Base-by-base conservation (phyloP, 2,113 vertebrate genomes). In the Ictidomys tridecemlineatus region DNA sequence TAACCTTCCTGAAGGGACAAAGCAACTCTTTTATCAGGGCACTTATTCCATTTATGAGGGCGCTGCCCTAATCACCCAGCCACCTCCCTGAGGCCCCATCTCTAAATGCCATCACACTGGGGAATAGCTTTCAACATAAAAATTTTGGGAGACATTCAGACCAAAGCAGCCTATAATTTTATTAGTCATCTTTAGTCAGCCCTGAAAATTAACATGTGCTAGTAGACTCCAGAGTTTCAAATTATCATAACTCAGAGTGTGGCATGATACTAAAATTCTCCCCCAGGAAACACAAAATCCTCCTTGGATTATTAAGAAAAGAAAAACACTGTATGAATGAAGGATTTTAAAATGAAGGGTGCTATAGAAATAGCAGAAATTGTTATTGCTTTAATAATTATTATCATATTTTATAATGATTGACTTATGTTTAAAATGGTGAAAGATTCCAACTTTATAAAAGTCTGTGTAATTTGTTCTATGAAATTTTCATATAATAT, bases 401-500 rank as follows among this genome's bases (percentile, higher is more conserved):
- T 65, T 82, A 69, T 80, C 69, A 22, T 80, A 39, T 67, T 89
- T 77, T 58, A 18, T 82, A 79, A 79, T 2, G 0, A 34, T 45
- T 92, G 3, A 16, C 12, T 95, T 93, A 18, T 72, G 70, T 39
- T 63, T 89, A 72, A 80, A 77, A 4, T 72, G 34, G 39, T 89
- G 18, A 82, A 92, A 89, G 2, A 72, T 89, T 92, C 16, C 32
- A 78, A 7, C 67, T 82, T 72, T 73, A 30, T 73, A 85, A 45
- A 45, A 76, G 48, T 39, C 17, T 80, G 26, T 28, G 10, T 3
- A 56, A 13, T 42, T 26, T 90, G 16, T 34, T 84, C n/a, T 90
- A 22, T 86, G 78, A 94, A 89, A 83, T 88, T 91, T 94, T 78
- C 24, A 73, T 51, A 91, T 72, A 85, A 85, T 80, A 61, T 42